These are phyloP conservation scores for Gonioctena quinquepunctata DNA, from an alignment of 1,140 invertebrate genomes.

Conservation along the genomic window DNA sequence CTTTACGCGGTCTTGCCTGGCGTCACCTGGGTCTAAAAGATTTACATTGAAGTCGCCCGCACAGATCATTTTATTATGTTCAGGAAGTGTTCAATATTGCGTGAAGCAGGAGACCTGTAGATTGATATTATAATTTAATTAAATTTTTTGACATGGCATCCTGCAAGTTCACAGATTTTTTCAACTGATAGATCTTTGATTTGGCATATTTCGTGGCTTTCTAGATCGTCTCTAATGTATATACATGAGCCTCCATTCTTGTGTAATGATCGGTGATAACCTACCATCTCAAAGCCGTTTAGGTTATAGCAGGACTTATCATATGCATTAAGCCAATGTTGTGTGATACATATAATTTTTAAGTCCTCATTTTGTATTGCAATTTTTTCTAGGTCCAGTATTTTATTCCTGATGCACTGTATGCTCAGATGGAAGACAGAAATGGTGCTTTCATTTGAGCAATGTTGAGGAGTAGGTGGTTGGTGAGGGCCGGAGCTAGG, in stretches of 20 bases:
- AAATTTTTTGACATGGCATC: neutral
- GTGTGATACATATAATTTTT: neutral
- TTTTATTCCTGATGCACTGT: constrained; percentile 6
- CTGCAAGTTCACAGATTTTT: neutral
- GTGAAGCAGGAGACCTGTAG: too few relatives aligned
- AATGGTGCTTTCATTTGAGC: neutral
- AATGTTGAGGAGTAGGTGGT: neutral
- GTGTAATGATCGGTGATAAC: neutral
- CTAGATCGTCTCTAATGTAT: neutral
- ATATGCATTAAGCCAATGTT: neutral
- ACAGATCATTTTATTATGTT: too few relatives aligned
- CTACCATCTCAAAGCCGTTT: neutral
- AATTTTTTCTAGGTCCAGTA: neutral
- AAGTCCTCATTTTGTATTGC: neutral
- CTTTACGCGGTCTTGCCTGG: too few relatives aligned
- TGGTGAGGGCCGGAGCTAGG: neutral
- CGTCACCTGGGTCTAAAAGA: too few relatives aligned
- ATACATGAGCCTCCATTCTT: neutral
- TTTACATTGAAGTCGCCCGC: too few relatives aligned
- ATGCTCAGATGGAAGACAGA: neutral
- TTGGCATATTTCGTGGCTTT: neutral
- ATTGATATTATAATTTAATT: too few relatives aligned
- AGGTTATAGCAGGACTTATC: neutral
- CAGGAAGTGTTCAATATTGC: too few relatives aligned
- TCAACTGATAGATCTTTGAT: neutral